A percentile compares a stretch with the other conserved stretches of the same genome.
Conservation (phyloP, 2,797 vertebrate genomes). For the Manis pentadactyla region DNA sequence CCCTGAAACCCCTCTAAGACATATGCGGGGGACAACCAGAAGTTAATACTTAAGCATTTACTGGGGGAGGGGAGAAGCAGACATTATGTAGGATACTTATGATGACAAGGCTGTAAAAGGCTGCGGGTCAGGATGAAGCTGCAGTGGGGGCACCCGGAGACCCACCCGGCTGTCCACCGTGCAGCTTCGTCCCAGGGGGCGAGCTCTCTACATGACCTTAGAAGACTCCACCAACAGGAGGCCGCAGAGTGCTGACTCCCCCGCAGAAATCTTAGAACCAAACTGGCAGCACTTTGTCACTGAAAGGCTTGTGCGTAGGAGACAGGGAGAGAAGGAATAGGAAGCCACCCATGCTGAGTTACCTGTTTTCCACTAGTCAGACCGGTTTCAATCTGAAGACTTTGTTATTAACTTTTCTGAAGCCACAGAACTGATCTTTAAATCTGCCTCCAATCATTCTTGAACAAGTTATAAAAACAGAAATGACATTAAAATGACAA, state of each 20-base stretch:
- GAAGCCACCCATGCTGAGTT: not conserved
- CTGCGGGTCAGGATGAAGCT: constrained; percentile 58
- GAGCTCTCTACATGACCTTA: not conserved
- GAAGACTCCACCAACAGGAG: constrained; percentile 14
- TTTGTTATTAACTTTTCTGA: constrained; percentile 59
- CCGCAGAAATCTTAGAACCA: constrained; percentile 16
- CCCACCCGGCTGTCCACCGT: not conserved
- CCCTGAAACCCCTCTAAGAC: constrained; percentile 37
- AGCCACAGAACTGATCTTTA: constrained; percentile 68
- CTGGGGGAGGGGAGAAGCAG: constrained; percentile 60
- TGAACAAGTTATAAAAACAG: constrained; percentile 82
- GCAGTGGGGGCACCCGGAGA: not conserved
- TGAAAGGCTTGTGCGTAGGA: not conserved
- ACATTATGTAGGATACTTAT: constrained; percentile 54
- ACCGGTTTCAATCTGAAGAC: constrained; percentile 34
- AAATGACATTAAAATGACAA: constrained; percentile 80
- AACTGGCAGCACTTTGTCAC: not conserved
- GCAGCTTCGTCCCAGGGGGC: not conserved
- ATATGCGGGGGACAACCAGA: not conserved
- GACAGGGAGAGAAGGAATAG: not conserved
- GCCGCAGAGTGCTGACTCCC: not conserved
- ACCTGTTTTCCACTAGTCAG: constrained; percentile 29
- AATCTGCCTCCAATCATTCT: constrained; percentile 67
- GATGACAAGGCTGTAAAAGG: constrained; percentile 69
- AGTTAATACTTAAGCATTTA: constrained; percentile 52